Percentiles rank a stretch among this genome's conserved stretches.
phyloP scores from a whole-genome alignment of 2,888 invertebrate species.

The Heliconius sara region DNA sequence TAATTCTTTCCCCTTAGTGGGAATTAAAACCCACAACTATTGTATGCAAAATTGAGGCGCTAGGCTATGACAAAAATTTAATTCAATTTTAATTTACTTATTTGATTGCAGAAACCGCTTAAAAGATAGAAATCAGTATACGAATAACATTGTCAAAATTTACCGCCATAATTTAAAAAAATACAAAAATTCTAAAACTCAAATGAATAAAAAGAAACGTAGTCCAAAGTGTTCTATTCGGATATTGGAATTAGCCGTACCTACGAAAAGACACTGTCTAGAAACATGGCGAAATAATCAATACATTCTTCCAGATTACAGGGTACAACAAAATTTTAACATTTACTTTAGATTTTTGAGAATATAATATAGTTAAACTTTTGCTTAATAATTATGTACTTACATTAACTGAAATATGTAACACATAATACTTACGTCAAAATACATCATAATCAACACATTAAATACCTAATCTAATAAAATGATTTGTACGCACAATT shows the following conservation, averaged over 20 bases:
- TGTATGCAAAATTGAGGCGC: too few species aligned
- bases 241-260: conserved; percentile 69
- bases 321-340: conserved; percentile 56
- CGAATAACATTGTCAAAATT: background rate
- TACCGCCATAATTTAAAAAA: conserved; percentile 10
- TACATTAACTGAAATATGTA: background rate
- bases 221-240: conserved; percentile 61
- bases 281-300: conserved; percentile 69
- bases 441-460: too few species aligned
- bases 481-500: background rate
- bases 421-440: too few species aligned
- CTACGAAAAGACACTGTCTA: conserved; percentile 71
- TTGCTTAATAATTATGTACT: background rate
- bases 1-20: too few species aligned
- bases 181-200: conserved; percentile 20
- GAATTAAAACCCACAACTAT: too few species aligned
- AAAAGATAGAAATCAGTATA: background rate
- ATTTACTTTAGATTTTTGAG: background rate
- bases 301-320: conserved; percentile 62
- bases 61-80: too few species aligned
- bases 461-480: background rate
- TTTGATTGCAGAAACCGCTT: background rate
- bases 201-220: conserved; percentile 35
- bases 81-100: background rate
- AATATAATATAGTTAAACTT: background rate